Evolutionary conservation across 2,113 vertebrate genomes (phyloP).

Genomic region (Marcusenius ussheri): DNA sequence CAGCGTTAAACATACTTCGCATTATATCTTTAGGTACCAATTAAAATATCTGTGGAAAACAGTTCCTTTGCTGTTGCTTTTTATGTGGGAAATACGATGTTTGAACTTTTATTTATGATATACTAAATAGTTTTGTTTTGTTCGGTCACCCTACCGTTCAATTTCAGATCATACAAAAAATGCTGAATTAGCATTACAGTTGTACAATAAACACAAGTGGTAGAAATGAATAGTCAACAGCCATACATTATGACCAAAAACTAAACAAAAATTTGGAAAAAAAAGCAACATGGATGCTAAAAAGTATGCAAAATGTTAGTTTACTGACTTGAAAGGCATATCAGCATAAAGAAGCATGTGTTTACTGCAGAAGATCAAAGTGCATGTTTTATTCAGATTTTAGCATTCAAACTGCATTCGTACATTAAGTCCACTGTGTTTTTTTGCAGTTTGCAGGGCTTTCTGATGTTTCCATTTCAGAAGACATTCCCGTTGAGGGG

Average conservation of each 20-base stretch:
- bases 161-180: background rate
- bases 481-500: slow-evolving; percentile 85
- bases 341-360: background rate
- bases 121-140: background rate
- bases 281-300: background rate
- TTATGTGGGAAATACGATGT: background rate
- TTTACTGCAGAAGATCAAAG: background rate
- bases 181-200: background rate
- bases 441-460: slow-evolving; percentile 75
- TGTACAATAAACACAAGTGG: background rate
- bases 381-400: background rate
- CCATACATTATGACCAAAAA: background rate
- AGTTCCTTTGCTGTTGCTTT: background rate
- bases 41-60: background rate
- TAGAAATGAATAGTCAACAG: background rate
- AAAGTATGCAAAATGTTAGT: background rate
- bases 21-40: background rate
- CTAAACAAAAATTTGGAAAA: background rate
- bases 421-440: background rate
- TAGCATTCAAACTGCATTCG: background rate
- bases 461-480: slow-evolving; percentile 80
- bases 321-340: background rate
- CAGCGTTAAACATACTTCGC: background rate
- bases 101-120: background rate
- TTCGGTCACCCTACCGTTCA: background rate